Evolutionary conservation across 2,113 vertebrate species (phyloP).

Genomic region (Scartelaos histophorus): DNA sequence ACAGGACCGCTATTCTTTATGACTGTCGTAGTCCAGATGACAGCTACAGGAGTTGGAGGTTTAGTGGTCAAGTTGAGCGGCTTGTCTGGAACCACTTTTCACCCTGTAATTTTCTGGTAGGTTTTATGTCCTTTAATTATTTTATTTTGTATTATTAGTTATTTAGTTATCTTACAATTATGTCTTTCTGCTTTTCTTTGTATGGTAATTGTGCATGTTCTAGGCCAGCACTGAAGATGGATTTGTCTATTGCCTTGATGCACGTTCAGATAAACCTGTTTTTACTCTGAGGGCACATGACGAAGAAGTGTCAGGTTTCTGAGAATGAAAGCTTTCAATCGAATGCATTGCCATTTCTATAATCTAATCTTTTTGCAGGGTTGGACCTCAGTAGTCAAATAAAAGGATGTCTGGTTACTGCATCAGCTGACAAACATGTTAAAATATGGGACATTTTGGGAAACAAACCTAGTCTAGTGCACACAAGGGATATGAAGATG

Average conservation of each 20-base stretch:
- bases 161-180: background rate
- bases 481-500: conserved; percentile 98
- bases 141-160: no score
- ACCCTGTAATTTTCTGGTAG: conserved; percentile 92
- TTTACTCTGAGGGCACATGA: conserved; percentile 94
- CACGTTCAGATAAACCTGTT: conserved; percentile 91
- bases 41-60: conserved; percentile 86
- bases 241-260: conserved; percentile 95
- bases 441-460: conserved; percentile 96
- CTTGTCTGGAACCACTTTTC: conserved; percentile 94
- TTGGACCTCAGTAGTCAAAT: conserved; percentile 93
- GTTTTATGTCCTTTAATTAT: background rate
- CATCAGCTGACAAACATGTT: conserved; percentile 90
- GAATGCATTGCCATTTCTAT: background rate
- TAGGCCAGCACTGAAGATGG: conserved; percentile 97
- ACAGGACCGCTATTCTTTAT: conserved; percentile 86
- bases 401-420: conserved; percentile 93
- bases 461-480: conserved; percentile 89
- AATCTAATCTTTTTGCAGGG: conserved; percentile 68
- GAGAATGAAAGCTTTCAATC: background rate
- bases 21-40: conserved; percentile 91
- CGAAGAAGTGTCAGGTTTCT: conserved; percentile 90
- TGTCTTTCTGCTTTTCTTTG: background rate
- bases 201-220: conserved; percentile 19
- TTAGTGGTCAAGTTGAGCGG: conserved; percentile 94